Base-by-base conservation (phyloP, 1,140 invertebrate species). In the Phymorhynchus buccinoides region DNA sequence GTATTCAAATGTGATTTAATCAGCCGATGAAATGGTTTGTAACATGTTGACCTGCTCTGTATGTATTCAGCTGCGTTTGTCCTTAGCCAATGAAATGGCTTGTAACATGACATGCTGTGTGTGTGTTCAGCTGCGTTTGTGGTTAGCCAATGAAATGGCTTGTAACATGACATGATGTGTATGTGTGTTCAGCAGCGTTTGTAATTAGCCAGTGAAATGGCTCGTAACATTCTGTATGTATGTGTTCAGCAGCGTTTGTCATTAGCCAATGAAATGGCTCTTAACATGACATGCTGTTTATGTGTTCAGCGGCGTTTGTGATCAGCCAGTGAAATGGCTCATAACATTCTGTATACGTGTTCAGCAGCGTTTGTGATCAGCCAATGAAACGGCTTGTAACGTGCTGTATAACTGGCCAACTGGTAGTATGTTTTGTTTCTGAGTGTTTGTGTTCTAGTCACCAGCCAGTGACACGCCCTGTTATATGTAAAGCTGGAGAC, bases 11-110 rank as follows among this genome's bases (percentile, higher is more conserved):
- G n/a, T n/a, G n/a, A 35, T 35, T 32, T 32, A 35, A 32, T 73
- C 68, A 73, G 68, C 68, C 68, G 35, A 9, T 73, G 68, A 3
- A 73, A 73, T 73, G 68, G 68, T 32, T 35, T 73, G 68, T 73
- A 30, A 73, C 32, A 9, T n/a, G n/a, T n/a, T 73, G 9, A 30
- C 9, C 32, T 73, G n/a, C 6, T 35, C 4, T 66, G 62, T 66
- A 27, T 73, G 30, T 73, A 7, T 4, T 30, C 22, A 73, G 32
- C 35, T n/a, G 22, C 9, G 30, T 73, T 73, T 35, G 3, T 32
- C 35, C 30, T 73, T 32, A 73, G 68, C 68, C 68, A 73, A 9
- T 73, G 68, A 3, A 73, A 73, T 73, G 68, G 68, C 68, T 35
- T 73, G 68, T 73, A 30, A 73, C 32, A 9, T 73, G 9, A 30